Conservation (phyloP, 92 coral and sea anemone genomes). For the Zoanthus solanderi region DNA sequence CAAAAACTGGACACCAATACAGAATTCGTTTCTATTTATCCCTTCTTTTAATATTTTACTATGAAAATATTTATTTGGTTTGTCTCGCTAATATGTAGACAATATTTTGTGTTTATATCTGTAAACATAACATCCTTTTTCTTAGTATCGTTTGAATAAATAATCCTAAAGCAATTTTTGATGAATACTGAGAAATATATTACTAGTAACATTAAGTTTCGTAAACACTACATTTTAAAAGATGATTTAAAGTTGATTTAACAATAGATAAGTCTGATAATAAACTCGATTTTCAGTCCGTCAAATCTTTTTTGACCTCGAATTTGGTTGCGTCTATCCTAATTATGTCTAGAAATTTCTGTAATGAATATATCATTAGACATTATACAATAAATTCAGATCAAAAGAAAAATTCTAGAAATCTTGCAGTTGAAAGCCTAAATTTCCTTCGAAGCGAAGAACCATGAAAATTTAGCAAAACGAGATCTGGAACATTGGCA, state of each 20-base stretch:
- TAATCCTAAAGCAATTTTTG: not conserved
- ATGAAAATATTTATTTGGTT: not conserved
- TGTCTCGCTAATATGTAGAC: not conserved
- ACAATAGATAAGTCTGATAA: not conserved
- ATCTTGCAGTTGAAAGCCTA: too few relatives aligned
- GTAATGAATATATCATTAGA: not conserved
- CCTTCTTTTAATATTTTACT: not conserved
- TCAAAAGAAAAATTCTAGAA: not conserved
- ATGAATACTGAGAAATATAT: not conserved
- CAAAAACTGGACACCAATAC: not conserved
- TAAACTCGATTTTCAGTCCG: not conserved
- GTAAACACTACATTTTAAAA: not conserved
- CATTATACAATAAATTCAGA: not conserved
- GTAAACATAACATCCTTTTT: not conserved
- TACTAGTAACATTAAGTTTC: too few relatives aligned
- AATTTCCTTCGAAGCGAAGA: not conserved
- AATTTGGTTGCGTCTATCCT: not conserved
- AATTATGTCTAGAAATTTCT: not conserved
- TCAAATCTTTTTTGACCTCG: slow-evolving; percentile 2
- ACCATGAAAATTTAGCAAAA: not conserved
- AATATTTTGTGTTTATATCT: not conserved
- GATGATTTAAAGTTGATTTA: not conserved
- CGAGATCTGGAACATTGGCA: not conserved
- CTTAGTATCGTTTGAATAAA: not conserved
- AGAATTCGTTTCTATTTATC: not conserved